Percentiles rank a stretch among this genome's conserved stretches.
These are phyloP conservation scores for Formicarius rufipectus DNA, from an alignment of 2,113 vertebrate genomes.

Conservation along the genomic window DNA sequence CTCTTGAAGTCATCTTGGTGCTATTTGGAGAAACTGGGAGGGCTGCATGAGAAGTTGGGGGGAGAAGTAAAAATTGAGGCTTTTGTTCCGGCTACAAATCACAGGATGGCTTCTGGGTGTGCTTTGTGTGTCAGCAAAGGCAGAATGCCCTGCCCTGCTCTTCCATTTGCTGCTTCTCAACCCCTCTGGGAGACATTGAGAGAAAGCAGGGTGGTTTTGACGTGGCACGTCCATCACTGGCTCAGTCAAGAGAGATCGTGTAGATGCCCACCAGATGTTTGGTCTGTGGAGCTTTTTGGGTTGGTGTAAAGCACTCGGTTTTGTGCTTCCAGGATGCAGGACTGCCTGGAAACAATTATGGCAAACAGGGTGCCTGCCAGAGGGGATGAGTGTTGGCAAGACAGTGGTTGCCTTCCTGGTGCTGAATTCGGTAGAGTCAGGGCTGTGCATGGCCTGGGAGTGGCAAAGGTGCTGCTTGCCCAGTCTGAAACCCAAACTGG, in stretches of 20 bases:
- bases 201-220: neutral
- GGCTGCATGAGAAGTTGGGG: neutral
- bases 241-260: neutral
- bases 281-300: slow-evolving; percentile 64
- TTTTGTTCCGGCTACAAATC: neutral
- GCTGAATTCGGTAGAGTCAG: neutral
- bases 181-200: neutral
- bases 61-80: neutral
- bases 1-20: neutral
- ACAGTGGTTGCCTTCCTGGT: neutral
- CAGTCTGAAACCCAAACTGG: accelerated
- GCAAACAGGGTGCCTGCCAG: slow-evolving; percentile 47
- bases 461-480: neutral
- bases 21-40: neutral
- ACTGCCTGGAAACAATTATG: slow-evolving; percentile 70
- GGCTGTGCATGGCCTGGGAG: accelerated
- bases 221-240: neutral
- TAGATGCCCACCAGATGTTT: slow-evolving; percentile 37
- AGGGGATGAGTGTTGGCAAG: slow-evolving; percentile 10
- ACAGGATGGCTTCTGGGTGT: neutral
- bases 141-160: neutral
- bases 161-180: neutral
- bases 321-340: slow-evolving; percentile 21
- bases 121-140: neutral
- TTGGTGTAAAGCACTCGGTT: slow-evolving; percentile 52